phyloP scores from a whole-genome alignment of 2,888 invertebrate genomes.

The Apoderus coryli region DNA sequence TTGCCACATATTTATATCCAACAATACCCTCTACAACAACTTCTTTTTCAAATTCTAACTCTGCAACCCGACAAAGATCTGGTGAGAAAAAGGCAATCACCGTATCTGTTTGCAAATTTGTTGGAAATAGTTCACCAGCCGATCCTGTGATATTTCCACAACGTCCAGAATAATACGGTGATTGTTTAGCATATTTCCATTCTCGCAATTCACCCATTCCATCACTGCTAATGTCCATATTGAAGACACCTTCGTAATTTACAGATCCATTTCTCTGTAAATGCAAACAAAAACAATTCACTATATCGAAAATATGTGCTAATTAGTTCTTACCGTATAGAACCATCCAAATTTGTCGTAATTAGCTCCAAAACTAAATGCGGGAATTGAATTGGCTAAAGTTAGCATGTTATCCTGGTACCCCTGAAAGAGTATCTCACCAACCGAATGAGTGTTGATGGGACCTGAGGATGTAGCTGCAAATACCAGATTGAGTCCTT shows the following conservation, averaged over 20 bases:
- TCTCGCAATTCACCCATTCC: slow-evolving; percentile 52
- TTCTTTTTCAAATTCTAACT: slow-evolving; percentile 45
- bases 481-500: slow-evolving; percentile 44
- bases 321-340: slow-evolving; percentile 40
- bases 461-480: slow-evolving; percentile 40
- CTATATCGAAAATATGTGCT: slow-evolving; percentile 6
- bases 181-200: slow-evolving; percentile 55
- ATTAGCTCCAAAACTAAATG: slow-evolving; percentile 29
- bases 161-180: slow-evolving; percentile 35
- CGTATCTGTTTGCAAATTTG: slow-evolving; percentile 39
- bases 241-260: slow-evolving; percentile 58
- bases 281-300: slow-evolving; percentile 4
- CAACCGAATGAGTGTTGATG: slow-evolving; percentile 45
- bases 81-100: slow-evolving; percentile 47
- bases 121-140: slow-evolving; percentile 65
- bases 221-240: slow-evolving; percentile 55
- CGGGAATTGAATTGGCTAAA: slow-evolving; percentile 45
- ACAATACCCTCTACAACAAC: slow-evolving; percentile 41
- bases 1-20: slow-evolving; percentile 54
- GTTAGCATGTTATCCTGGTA: slow-evolving; percentile 61
- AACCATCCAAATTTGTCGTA: slow-evolving; percentile 75
- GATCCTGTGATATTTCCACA: slow-evolving; percentile 55
- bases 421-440: slow-evolving; percentile 65
- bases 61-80: slow-evolving; percentile 59
- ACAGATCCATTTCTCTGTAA: slow-evolving; percentile 61